These are phyloP conservation scores for Nemoura dubitans DNA, from an alignment of 2,888 invertebrate genomes.

Conservation along the genomic window DNA sequence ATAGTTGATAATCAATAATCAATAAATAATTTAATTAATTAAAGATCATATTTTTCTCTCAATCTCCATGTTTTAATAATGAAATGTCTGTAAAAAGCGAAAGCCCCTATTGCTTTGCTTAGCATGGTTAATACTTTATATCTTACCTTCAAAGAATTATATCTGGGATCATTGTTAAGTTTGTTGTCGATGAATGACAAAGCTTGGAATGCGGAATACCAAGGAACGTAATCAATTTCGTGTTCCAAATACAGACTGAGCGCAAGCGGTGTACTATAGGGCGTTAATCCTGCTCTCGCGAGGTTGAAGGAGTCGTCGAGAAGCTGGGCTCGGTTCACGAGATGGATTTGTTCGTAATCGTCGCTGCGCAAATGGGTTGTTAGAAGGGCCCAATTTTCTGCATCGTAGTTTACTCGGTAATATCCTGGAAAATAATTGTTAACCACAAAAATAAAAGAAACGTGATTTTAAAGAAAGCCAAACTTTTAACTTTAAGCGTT, in stretches of 20 bases:
- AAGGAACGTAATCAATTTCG: slow-evolving; percentile 64
- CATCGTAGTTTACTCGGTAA: slow-evolving; percentile 67
- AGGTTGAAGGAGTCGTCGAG: slow-evolving; percentile 65
- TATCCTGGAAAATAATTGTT: slow-evolving; percentile 57
- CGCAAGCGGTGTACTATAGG: slow-evolving; percentile 61
- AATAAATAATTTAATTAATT: too few relatives aligned
- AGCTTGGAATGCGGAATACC: slow-evolving; percentile 62
- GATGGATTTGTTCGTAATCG: slow-evolving; percentile 58
- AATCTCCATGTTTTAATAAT: too few relatives aligned
- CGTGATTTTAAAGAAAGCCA: background rate
- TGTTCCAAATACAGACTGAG: slow-evolving; percentile 63
- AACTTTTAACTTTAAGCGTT: too few relatives aligned
- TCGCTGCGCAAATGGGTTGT: slow-evolving; percentile 25
- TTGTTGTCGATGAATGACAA: slow-evolving; percentile 59
- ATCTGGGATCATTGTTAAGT: slow-evolving; percentile 54
- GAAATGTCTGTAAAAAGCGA: too few relatives aligned
- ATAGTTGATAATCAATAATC: too few relatives aligned
- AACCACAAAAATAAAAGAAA: background rate
- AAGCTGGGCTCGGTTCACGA: slow-evolving; percentile 65
- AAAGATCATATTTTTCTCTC: too few relatives aligned
- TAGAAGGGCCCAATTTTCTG: slow-evolving; percentile 64
- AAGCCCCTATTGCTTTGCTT: too few relatives aligned
- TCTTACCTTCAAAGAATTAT: background rate
- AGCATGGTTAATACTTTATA: too few relatives aligned
- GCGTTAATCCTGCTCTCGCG: slow-evolving; percentile 60